phyloP scores from a whole-genome alignment of 2,888 invertebrate species.

The Andrena dorsata region DNA sequence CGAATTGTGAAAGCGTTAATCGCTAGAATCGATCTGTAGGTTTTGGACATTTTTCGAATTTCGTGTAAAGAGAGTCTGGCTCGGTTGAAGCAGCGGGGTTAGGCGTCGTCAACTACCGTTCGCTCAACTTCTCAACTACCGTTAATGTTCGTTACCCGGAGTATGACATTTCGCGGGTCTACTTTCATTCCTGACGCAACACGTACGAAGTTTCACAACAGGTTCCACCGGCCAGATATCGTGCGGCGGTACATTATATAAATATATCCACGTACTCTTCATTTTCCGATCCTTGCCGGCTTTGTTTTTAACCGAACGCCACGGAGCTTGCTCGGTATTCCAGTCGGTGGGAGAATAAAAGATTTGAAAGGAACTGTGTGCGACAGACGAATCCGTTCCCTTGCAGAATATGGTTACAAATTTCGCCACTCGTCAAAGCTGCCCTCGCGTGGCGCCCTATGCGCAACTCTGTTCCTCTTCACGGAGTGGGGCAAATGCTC shows the following conservation, averaged over 20 bases:
- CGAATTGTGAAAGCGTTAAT: background rate
- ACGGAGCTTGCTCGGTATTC: background rate
- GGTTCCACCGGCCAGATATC: constrained; percentile 30
- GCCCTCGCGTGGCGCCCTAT: no score
- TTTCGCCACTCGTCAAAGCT: no score
- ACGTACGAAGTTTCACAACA: constrained; percentile 44
- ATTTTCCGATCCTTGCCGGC: background rate
- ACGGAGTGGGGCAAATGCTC: no score
- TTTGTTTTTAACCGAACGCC: background rate
- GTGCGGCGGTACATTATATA: constrained; percentile 23
- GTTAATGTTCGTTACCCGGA: constrained; percentile 42
- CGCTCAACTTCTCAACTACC: constrained; percentile 18
- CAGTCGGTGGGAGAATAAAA: no score
- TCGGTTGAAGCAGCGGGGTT: background rate
- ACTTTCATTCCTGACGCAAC: constrained; percentile 60
- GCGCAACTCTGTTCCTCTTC: no score
- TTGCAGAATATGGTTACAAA: no score
- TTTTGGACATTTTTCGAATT: background rate
- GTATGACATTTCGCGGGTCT: constrained; percentile 53
- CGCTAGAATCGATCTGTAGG: background rate
- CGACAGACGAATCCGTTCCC: no score
- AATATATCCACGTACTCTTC: constrained; percentile 3
- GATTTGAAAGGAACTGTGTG: no score
- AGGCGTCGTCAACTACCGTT: background rate
- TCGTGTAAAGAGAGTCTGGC: background rate